These are phyloP conservation scores for Synchiropus splendidus DNA, from an alignment of 2,113 vertebrate species.

Conservation along the genomic window DNA sequence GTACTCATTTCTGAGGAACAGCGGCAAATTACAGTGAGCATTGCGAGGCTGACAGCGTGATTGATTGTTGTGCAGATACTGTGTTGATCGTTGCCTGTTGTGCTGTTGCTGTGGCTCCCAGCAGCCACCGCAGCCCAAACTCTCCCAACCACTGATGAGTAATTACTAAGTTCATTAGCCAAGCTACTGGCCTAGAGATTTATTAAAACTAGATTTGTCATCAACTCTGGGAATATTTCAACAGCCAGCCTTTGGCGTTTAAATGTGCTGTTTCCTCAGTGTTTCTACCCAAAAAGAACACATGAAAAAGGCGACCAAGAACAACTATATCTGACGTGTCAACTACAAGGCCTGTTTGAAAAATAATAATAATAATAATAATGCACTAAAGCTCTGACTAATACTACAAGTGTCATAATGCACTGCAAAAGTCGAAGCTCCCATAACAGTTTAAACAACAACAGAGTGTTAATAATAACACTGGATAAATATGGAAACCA, in stretches of 20 bases:
- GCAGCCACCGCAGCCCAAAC: slow-evolving; percentile 67
- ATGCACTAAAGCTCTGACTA: too few species aligned
- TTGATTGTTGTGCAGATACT: slow-evolving; percentile 79
- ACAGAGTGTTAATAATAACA: too few species aligned
- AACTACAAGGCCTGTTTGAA: too few species aligned
- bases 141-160: slow-evolving; percentile 66
- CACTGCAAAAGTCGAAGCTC: too few species aligned
- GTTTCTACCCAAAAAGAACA: too few species aligned
- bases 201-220: slow-evolving; percentile 57
- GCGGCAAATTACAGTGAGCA: slow-evolving; percentile 67
- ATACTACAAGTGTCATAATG: too few species aligned
- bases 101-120: slow-evolving; percentile 66
- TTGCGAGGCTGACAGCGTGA: slow-evolving; percentile 80
- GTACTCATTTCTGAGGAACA: slow-evolving; percentile 73
- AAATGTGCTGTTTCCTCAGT: neutral
- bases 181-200: slow-evolving; percentile 50
- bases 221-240: slow-evolving; percentile 22
- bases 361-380: too few species aligned
- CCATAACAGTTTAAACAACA: too few species aligned
- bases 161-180: slow-evolving; percentile 76
- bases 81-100: slow-evolving; percentile 75
- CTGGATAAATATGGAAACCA: too few species aligned
- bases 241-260: slow-evolving; percentile 9
- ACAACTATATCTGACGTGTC: too few species aligned
- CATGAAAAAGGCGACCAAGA: too few species aligned